phyloP scores from a whole-genome alignment of 2,113 vertebrate genomes.

The Holacanthus passer region DNA sequence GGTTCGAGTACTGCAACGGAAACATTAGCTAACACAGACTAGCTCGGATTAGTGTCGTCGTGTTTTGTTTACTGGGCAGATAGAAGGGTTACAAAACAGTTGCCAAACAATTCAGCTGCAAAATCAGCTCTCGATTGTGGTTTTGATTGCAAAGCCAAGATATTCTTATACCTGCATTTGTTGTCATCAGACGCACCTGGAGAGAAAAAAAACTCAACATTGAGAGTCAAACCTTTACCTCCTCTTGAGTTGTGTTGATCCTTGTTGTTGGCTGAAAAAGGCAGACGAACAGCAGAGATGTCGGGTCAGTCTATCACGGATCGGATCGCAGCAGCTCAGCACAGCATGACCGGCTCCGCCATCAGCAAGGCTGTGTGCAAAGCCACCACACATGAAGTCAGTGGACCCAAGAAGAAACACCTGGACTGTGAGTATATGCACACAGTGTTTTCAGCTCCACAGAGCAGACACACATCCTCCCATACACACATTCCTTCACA shows the following conservation, averaged over 20 bases:
- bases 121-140: constrained; percentile 1
- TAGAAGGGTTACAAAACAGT: constrained; percentile 18
- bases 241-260: constrained; percentile 46
- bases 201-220: not conserved
- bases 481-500: constrained; percentile 44
- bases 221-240: constrained; percentile 32
- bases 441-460: not conserved
- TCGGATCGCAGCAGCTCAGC: constrained; percentile 90
- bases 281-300: constrained; percentile 75
- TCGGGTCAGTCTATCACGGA: constrained; percentile 93
- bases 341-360: constrained; percentile 91
- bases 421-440: constrained; percentile 90
- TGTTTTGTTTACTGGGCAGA: constrained; percentile 62
- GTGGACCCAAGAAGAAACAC: constrained; percentile 93
- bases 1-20: constrained; percentile 76
- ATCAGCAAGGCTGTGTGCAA: constrained; percentile 92
- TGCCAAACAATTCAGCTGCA: constrained; percentile 6
- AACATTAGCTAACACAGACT: constrained; percentile 86
- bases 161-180: constrained; percentile 21
- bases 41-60: constrained; percentile 51
- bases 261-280: not conserved
- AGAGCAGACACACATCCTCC: not conserved
- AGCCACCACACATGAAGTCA: constrained; percentile 92
- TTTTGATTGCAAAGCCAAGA: not conserved
- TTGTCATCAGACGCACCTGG: constrained; percentile 29